Evolutionary conservation across 2,888 invertebrate genomes (phyloP), one percentile per base, ranked within the genome.

Genomic region (Drosophila picticornis): DNA sequence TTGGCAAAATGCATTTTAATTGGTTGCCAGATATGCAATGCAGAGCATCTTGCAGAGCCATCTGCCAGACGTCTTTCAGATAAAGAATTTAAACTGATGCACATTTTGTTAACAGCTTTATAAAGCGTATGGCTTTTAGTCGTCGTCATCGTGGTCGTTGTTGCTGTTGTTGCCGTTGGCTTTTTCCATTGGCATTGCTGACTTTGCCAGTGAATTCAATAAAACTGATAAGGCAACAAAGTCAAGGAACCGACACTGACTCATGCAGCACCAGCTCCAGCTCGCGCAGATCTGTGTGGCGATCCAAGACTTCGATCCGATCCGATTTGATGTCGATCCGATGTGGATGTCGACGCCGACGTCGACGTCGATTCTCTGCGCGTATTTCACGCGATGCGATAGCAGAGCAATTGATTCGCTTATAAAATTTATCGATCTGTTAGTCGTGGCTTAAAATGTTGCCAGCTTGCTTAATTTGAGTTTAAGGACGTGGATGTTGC

Each of bases 21-120:
- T 91, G 91, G 91, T 87, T 89, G 84, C 88, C 80, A 81, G 83
- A 91, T 91, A 91, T 89, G 91, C 90, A 91, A 90, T 89, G 91
- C 85, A 81, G 84, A 82, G 81, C 81, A 81, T 74, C 81, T 64
- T 66, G 31, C 57, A 63, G 68, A 78, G 77, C 77, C 80, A 78
- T 79, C 78, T 77, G 79, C 77, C 79, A 77, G 74, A 72, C 88
- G 86, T 80, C 81, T 75, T 67, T 66, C 82, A 72, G 91, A 91
- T 91, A 91, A 91, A 85, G 88, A 91, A 88, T 90, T 91, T 91
- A 90, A 91, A 91, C 91, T 91, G 91, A 91, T 91, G 91, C 90
- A 88, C 88, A 91, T 90, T 91, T 90, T 90, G 91, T 91, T 91
- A 91, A 91, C 91, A 91, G 91, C 91, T 91, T 90, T 90, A 91